These are phyloP conservation scores for Hassar affinis DNA, from an alignment of 2,113 vertebrate genomes.

Conservation along the genomic window DNA sequence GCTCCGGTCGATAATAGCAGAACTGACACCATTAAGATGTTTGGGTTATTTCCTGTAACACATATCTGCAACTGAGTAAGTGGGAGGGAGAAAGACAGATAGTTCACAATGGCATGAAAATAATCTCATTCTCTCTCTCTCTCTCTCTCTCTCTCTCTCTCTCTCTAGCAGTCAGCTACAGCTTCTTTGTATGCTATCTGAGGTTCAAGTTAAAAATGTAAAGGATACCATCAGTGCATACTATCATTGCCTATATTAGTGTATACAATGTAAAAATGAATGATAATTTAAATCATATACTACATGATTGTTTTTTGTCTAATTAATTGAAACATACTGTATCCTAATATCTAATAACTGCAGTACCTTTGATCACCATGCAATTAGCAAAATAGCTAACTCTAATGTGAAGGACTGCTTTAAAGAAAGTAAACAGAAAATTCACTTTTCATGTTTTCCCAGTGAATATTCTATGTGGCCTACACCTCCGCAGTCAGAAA, in stretches of 20 bases:
- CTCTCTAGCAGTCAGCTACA: conserved; percentile 22
- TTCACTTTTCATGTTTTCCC: conserved; percentile 41
- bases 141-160: not conserved
- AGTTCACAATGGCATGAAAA: conserved; percentile 44
- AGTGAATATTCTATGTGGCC: conserved; percentile 53
- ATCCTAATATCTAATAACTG: not conserved
- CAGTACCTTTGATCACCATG: not conserved
- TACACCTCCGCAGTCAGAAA: conserved; percentile 64
- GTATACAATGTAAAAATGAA: not conserved
- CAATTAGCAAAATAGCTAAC: conserved; percentile 7
- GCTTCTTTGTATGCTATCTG: not conserved
- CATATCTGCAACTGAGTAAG: conserved; percentile 62
- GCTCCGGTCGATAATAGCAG: conserved; percentile 62
- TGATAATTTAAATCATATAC: not conserved
- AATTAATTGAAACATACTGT: not conserved
- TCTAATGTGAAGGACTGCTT: conserved; percentile 55
- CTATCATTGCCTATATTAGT: not conserved
- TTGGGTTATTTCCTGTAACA: conserved; percentile 65
- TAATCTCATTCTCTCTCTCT: conserved; percentile 32
- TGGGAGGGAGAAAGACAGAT: conserved; percentile 17
- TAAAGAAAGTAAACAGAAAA: conserved; percentile 42
- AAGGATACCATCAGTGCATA: not conserved
- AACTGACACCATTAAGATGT: conserved; percentile 71
- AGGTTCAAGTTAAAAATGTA: not conserved
- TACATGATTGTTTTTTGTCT: not conserved